Evolutionary conservation across 2,113 vertebrate species (phyloP).

Genomic region (Chrysemys picta): DNA sequence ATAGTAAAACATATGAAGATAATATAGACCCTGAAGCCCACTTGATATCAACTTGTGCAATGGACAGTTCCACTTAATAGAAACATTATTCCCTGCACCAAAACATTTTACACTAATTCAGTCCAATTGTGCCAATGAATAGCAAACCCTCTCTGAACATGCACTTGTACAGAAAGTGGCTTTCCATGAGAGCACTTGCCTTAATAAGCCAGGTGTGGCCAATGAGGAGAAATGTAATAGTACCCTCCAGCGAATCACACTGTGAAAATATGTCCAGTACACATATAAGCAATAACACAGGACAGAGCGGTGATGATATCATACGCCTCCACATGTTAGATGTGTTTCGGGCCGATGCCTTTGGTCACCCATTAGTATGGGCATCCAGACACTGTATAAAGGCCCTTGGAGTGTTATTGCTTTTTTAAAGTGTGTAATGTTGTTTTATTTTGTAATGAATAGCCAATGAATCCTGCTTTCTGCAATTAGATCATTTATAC

Average conservation of each 20-base stretch:
- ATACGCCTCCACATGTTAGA: background rate
- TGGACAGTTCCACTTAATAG: background rate
- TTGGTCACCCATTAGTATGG: background rate
- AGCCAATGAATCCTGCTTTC: background rate
- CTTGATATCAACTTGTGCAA: accelerated
- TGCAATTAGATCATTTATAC: background rate
- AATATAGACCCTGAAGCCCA: background rate
- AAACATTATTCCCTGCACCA: accelerated
- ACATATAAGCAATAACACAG: background rate
- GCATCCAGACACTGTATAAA: background rate
- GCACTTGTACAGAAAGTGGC: background rate
- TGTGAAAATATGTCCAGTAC: background rate
- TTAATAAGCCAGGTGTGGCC: background rate
- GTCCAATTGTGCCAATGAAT: background rate
- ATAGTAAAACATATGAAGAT: background rate
- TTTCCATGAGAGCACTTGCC: accelerated
- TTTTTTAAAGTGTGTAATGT: background rate
- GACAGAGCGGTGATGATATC: background rate
- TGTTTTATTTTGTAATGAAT: background rate
- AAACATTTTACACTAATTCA: accelerated
- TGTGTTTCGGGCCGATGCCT: background rate
- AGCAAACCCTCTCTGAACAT: background rate
- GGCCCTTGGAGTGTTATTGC: background rate
- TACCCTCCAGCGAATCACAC: background rate
- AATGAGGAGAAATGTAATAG: background rate